Percentiles rank a stretch among this genome's conserved stretches.
Evolutionary conservation across 2,113 vertebrate genomes (phyloP).

Genomic region (Bagarius yarrelli): DNA sequence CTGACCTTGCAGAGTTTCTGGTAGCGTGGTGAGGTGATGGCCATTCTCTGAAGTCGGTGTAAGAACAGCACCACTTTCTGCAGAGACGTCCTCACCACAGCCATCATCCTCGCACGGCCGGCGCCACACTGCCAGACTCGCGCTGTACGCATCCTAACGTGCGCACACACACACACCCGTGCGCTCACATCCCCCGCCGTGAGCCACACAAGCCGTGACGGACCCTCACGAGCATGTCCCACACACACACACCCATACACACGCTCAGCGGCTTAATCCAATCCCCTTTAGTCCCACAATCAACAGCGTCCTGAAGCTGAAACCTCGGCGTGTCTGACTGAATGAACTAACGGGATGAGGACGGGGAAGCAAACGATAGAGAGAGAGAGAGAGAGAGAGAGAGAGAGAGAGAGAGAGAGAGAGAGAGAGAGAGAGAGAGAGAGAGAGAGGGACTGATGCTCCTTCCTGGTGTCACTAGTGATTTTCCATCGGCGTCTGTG

Average conservation of each 20-base stretch:
- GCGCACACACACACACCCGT: slow-evolving; percentile 71
- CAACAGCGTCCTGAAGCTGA: slow-evolving; percentile 1
- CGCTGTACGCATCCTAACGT: slow-evolving; percentile 95
- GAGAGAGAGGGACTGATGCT: background rate
- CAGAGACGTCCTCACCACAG: slow-evolving; percentile 97
- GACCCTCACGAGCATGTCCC: slow-evolving; percentile 51
- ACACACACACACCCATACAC: slow-evolving; percentile 37
- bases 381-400: slow-evolving; percentile 25
- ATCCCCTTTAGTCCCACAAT: background rate
- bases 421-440: slow-evolving; percentile 13
- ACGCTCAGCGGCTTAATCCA: background rate
- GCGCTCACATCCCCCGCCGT: slow-evolving; percentile 67
- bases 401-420: slow-evolving; percentile 31
- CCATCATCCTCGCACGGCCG: slow-evolving; percentile 99
- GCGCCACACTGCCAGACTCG: slow-evolving; percentile 88
- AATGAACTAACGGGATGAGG: slow-evolving; percentile 36
- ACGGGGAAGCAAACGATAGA: slow-evolving; percentile 1
- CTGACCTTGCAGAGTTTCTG: slow-evolving; percentile 99
- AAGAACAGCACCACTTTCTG: slow-evolving; percentile 99
- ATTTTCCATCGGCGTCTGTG: background rate
- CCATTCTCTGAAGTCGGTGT: slow-evolving; percentile 98
- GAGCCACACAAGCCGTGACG: slow-evolving; percentile 64
- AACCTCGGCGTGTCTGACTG: slow-evolving; percentile 23
- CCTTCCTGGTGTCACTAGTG: slow-evolving; percentile 2
- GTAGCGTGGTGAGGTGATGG: slow-evolving; percentile 96